Conservation (phyloP, 2,888 invertebrate species). For the Harmothoe impar region DNA sequence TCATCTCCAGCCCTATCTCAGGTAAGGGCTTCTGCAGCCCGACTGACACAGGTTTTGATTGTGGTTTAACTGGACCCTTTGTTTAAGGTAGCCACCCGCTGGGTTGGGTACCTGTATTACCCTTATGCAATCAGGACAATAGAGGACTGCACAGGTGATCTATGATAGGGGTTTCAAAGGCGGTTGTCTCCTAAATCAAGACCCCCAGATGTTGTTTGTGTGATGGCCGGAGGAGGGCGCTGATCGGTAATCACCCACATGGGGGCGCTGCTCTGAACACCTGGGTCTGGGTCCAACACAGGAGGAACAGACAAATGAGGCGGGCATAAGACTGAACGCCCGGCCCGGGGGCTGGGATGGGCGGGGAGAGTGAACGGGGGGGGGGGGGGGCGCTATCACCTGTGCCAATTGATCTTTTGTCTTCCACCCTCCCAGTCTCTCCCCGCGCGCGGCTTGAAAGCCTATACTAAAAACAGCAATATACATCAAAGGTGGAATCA, state of each 20-base stretch:
- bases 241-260: slow-evolving; percentile 5
- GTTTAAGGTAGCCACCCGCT: too few species aligned
- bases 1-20: too few species aligned
- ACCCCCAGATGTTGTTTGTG: slow-evolving; percentile 15
- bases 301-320: background rate
- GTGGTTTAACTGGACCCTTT: too few species aligned
- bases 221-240: background rate
- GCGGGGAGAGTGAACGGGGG: background rate
- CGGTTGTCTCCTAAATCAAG: slow-evolving; percentile 8
- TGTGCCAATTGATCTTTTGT: slow-evolving; percentile 2
- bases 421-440: background rate
- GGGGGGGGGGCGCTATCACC: background rate
- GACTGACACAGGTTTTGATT: too few species aligned
- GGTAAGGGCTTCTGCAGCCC: too few species aligned
- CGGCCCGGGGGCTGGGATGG: background rate
- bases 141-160: background rate
- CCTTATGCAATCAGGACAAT: background rate
- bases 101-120: too few species aligned
- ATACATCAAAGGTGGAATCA: slow-evolving; percentile 40
- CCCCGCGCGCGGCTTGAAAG: background rate
- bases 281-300: background rate
- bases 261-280: slow-evolving; percentile 18
- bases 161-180: background rate
- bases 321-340: background rate
- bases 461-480: background rate